Evolutionary conservation across 2,888 invertebrate genomes (phyloP).

Genomic region (Drosophila kanekoi): DNA sequence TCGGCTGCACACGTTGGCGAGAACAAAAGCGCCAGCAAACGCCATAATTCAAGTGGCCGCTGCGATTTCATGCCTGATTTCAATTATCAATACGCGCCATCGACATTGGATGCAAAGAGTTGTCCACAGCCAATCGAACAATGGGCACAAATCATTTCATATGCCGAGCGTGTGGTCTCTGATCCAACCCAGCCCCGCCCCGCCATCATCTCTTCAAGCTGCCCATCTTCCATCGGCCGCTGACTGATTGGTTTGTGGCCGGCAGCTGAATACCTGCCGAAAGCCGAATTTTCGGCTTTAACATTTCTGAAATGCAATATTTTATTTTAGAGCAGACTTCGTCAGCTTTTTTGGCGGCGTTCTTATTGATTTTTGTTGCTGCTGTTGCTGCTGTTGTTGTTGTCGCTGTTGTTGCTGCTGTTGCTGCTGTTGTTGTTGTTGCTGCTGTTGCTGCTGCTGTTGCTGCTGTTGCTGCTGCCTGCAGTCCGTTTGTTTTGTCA

Average conservation of each 20-base stretch:
- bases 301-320: constrained; percentile 57
- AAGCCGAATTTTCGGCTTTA: constrained; percentile 31
- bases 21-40: constrained; percentile 81
- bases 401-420: too few relatives aligned
- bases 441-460: constrained; percentile 28
- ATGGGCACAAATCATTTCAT: constrained; percentile 80
- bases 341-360: constrained; percentile 1
- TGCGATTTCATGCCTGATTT: constrained; percentile 80
- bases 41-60: constrained; percentile 80
- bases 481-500: constrained; percentile 70
- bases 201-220: background rate
- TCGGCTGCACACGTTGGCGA: constrained; percentile 60
- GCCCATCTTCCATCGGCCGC: background rate
- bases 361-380: constrained; percentile 30
- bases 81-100: constrained; percentile 79
- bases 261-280: constrained; percentile 25
- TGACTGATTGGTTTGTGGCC: constrained; percentile 21
- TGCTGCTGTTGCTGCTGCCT: constrained; percentile 14
- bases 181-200: background rate
- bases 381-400: constrained; percentile 16
- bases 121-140: constrained; percentile 57
- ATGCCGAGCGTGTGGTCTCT: constrained; percentile 76
- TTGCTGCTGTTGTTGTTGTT: constrained; percentile 25
- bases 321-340: constrained; percentile 75
- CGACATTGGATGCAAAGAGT: constrained; percentile 45